Base-by-base conservation (phyloP, 2,888 invertebrate species). In the Pheosia tremula region DNA sequence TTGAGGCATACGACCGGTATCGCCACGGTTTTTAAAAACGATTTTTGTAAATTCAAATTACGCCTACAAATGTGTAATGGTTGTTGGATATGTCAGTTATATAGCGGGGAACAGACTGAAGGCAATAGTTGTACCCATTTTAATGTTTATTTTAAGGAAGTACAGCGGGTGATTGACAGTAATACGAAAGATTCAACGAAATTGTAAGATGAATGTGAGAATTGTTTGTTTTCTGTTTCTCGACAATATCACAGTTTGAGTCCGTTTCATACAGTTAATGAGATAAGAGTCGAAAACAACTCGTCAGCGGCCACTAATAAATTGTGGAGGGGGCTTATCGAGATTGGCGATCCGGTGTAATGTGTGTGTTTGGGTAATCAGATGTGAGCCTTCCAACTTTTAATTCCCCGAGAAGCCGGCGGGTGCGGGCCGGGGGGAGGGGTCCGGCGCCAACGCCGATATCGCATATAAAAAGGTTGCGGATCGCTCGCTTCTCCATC, bases 381-480 rank as follows among this genome's bases (percentile, higher is more conserved):
- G 89, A 90, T 88, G 88, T 87, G 86, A 85, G 87, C 88, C 87
- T 87, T 89, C 84, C 85, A 87, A 91, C 87, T 91, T 91, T 90
- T 90, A 91, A 91, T 91, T 91, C 90, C 86, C 88, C 75, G 82
- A 81, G 86, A 85, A 77, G 79, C 79, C 72, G 69, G 71, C 76
- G 77, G 79, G 69, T 49, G 70, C 62, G 71, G 67, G 79, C 62
- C 82, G 80, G 82, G 79, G 81, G 78, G 78, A 69, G 75, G 82
- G 79, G 88, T 88, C 89, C 90, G 83, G 90, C 85, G 86, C 85
- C 86, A 84, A 86, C 87, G 86, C 89, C 89, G 90, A 92, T 92
- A 91, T 88, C 89, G 89, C 86, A 86, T 88, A 92, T 93, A 94
- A 94, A 94, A 93, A 93, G 90, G 93, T 92, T 92, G 93, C 88